Conservation (phyloP, 2,888 invertebrate species). For the Hemaris fuciformis region DNA sequence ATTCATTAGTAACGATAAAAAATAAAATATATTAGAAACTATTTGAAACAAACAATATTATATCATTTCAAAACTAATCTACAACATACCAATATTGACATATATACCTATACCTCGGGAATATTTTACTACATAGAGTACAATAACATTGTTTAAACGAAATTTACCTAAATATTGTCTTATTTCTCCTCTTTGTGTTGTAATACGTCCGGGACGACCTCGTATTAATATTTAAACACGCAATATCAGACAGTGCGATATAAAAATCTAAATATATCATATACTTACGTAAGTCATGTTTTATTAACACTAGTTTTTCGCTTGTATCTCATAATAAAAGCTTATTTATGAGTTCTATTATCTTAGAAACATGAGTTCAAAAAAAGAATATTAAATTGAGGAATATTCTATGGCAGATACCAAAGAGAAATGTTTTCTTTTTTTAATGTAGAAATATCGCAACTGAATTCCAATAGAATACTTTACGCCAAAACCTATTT, state of each 20-base stretch:
- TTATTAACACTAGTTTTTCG: background rate
- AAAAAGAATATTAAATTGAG: background rate
- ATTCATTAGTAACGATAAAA: background rate
- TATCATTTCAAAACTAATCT: background rate
- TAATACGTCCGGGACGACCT: constrained; percentile 1
- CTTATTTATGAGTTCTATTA: background rate
- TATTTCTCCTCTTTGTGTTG: background rate
- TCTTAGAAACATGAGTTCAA: background rate
- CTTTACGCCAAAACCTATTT: too few relatives aligned
- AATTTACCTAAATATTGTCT: background rate
- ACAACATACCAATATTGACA: background rate
- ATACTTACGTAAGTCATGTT: constrained; percentile 10
- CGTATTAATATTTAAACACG: constrained; percentile 11
- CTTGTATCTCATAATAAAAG: background rate
- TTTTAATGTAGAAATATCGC: too few relatives aligned
- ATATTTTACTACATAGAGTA: background rate
- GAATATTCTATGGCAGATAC: too few relatives aligned
- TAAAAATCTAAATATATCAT: constrained; percentile 10
- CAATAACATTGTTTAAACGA: background rate
- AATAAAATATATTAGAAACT: background rate
- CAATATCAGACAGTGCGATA: constrained; percentile 9
- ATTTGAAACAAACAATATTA: background rate
- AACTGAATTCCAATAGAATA: too few relatives aligned
- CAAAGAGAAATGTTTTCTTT: background rate
- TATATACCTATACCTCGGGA: too few relatives aligned